phyloP scores from a whole-genome alignment of 1,140 invertebrate species.

The Neodiprion pinetum region DNA sequence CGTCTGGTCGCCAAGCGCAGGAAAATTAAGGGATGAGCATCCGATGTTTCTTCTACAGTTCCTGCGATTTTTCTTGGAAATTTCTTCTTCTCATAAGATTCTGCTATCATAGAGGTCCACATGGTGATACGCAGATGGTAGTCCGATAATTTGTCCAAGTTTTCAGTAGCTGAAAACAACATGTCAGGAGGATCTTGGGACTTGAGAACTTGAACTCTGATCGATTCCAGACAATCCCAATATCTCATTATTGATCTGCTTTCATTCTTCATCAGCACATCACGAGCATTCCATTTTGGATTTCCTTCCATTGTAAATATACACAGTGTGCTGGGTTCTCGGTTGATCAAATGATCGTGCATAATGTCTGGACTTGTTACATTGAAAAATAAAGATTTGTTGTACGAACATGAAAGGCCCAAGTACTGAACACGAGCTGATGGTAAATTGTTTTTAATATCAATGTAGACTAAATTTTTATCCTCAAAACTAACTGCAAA shows the following conservation, averaged over 20 bases:
- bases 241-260: slow-evolving; percentile 27
- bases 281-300: slow-evolving; percentile 38
- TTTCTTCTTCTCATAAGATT: slow-evolving; percentile 45
- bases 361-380: slow-evolving; percentile 47
- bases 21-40: slow-evolving; percentile 48
- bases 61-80: slow-evolving; percentile 27
- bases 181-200: slow-evolving; percentile 22
- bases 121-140: slow-evolving; percentile 42
- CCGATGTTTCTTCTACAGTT: slow-evolving; percentile 42
- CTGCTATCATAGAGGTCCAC: slow-evolving; percentile 50
- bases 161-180: slow-evolving; percentile 29
- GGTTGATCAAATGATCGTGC: slow-evolving; percentile 52
- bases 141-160: slow-evolving; percentile 42
- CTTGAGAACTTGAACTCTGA: slow-evolving; percentile 47
- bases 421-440: slow-evolving; percentile 43
- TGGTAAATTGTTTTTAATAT: slow-evolving; percentile 37
- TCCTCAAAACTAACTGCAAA: slow-evolving; percentile 25
- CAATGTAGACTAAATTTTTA: slow-evolving; percentile 24
- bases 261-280: slow-evolving; percentile 37
- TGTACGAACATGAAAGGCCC: slow-evolving; percentile 47
- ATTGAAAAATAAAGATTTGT: slow-evolving; percentile 40
- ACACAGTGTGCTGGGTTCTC: slow-evolving; percentile 48
- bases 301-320: slow-evolving; percentile 41
- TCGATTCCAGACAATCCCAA: slow-evolving; percentile 55
- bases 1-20: slow-evolving; percentile 41